These are phyloP conservation scores for Heterodera filipjevi DNA, from an alignment of 2,888 invertebrate species.

Conservation along the genomic window DNA sequence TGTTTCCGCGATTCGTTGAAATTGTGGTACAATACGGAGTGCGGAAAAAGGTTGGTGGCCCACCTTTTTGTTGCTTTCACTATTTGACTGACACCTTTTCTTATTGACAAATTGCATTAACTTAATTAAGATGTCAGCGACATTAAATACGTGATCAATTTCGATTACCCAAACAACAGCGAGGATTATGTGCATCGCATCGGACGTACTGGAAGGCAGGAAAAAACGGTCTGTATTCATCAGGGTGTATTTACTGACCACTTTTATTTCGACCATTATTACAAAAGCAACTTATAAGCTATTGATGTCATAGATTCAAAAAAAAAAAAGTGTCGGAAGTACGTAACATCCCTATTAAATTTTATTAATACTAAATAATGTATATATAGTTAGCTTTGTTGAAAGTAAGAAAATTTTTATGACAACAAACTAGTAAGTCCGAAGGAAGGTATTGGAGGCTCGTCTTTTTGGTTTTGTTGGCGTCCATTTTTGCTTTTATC, in stretches of 20 bases:
- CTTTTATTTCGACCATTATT: neutral
- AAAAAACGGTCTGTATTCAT: conserved; percentile 77
- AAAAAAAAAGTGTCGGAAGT: too few relatives aligned
- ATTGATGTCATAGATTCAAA: too few relatives aligned
- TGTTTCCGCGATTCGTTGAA: conserved; percentile 24
- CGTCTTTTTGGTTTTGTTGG: too few relatives aligned
- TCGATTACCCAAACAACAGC: conserved; percentile 93
- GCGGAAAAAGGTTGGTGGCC: conserved; percentile 23
- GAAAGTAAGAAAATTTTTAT: too few relatives aligned
- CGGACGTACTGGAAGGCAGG: conserved; percentile 76
- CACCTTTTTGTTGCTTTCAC: neutral
- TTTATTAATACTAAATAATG: too few relatives aligned
- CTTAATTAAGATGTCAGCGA: conserved; percentile 85
- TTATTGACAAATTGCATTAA: neutral
- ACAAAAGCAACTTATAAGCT: too few relatives aligned
- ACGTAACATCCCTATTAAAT: too few relatives aligned
- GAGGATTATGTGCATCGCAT: conserved; percentile 93
- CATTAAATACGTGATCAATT: conserved; percentile 95
- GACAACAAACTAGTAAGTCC: too few relatives aligned
- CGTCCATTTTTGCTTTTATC: neutral
- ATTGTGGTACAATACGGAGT: conserved; percentile 29
- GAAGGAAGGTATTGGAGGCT: too few relatives aligned
- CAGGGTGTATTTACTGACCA: too few relatives aligned
- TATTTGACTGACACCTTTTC: neutral
- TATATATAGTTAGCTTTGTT: too few relatives aligned